Evolutionary conservation across 1,140 invertebrate genomes (phyloP).

Genomic region (Sminthurides bifidus): DNA sequence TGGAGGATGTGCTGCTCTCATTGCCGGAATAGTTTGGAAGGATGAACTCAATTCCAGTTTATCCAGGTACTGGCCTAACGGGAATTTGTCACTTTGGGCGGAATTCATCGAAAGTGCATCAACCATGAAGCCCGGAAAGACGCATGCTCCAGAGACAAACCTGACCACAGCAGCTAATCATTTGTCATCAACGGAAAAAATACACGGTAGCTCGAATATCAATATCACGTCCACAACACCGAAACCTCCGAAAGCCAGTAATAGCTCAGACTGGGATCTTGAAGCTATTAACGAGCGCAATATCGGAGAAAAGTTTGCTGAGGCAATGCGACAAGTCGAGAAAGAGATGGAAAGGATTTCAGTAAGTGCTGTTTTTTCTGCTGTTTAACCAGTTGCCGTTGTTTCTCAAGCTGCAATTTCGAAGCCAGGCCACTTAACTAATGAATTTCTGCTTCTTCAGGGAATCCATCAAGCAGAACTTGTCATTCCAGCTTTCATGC

Average conservation of each 20-base stretch:
- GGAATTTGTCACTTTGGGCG: too few species aligned
- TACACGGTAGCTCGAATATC: not conserved
- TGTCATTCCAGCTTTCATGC: conserved; percentile 25
- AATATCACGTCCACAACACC: not conserved
- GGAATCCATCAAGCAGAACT: conserved; percentile 21
- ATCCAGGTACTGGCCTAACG: too few species aligned
- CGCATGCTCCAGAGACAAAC: too few species aligned
- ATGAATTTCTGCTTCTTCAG: conserved; percentile 12
- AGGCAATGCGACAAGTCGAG: not conserved
- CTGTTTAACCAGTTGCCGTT: too few species aligned
- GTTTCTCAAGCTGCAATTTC: too few species aligned
- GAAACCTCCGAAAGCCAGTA: not conserved
- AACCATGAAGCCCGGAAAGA: too few species aligned
- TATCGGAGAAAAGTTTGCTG: not conserved
- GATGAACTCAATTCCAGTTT: too few species aligned
- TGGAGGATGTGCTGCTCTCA: too few species aligned
- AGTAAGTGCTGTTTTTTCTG: not conserved
- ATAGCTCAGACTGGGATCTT: not conserved
- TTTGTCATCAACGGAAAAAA: not conserved
- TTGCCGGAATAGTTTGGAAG: too few species aligned
- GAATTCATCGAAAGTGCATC: too few species aligned
- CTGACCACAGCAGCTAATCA: too few species aligned
- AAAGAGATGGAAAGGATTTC: not conserved
- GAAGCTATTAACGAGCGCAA: not conserved
- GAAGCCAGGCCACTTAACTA: too few species aligned